Base-by-base conservation (phyloP, 2,113 vertebrate species). In the Daboia siamensis region DNA sequence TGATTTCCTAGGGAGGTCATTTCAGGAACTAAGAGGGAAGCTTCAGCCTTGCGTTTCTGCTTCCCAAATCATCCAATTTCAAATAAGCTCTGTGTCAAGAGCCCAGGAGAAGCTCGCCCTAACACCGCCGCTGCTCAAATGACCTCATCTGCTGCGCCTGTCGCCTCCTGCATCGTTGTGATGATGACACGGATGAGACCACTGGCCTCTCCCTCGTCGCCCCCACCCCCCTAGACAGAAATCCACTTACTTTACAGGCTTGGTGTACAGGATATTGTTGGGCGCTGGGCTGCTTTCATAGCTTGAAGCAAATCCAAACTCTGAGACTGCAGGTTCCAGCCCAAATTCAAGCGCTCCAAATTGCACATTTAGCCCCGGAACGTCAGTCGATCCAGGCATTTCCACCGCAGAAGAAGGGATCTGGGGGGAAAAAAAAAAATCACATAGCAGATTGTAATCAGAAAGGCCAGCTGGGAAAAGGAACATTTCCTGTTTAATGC, bases 281-380 rank as follows among this genome's bases (percentile, higher is more conserved):
- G 97, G 97, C 29, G 98, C 94, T 92, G 98, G 98, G 46, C 90
- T 97, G 90, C 95, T 98, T 86, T 97, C 98, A 95, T 96, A 98
- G 94, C 96, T 98, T 96, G 98, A 97, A 93, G 97, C 59, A 74
- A 97, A 97, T 96, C 98, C 98, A 94, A 99, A 99, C 85, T 99
- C 98, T 1, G 98, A 97, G 69, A 99, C 95, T 0, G 98, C 97
- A 1, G 98, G 97, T 95, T 99, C 99, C 4, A 98, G 98, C 96
- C 99, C 99, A 95, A 99, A 99, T 96, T 99, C 99, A 69, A 99
- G 94, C 44, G 99, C 99, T 59, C 99, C 99, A 95, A 99, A 99
- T 95, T 99, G 99, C 95, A 99, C 98, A 95, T 99, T 99, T 91
- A 99, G 97, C 56, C 98, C 98, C 0, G 98, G 98, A 84, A 99